Base-by-base conservation (phyloP, 1,140 invertebrate species). In the Harpegnathos saltator region DNA sequence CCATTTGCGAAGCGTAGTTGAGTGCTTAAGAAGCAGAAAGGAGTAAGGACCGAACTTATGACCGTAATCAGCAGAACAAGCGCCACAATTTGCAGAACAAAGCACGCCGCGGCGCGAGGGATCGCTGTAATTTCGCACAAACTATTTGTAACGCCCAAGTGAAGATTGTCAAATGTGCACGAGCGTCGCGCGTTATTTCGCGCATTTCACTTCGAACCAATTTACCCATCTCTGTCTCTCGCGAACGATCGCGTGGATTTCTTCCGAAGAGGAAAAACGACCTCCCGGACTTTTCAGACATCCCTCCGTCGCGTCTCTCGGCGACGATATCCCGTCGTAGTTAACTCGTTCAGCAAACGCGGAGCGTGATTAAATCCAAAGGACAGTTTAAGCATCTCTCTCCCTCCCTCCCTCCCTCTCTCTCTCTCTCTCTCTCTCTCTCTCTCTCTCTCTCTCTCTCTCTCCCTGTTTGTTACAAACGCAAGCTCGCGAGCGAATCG, bases 321-420 rank as follows among this genome's bases (percentile, higher is more conserved):
- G 0, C 15, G 12, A 11, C 33, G 52, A 14, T 69, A 44, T 59
- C 15, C 5, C 19, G 24, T n/a, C 24, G 15, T 52, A 5, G 2
- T 1, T 19, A 38, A 33, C 7, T 56, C 17, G 33, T 56, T 58
- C n/a, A 15, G 44, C 24, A 44, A 68, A 26, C 54, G 11, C 26
- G 22, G n/a, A n/a, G 3, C 11, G 63, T 17, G 22, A n/a, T 80
- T 78, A 80, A 44, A 80, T 71, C 38, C 33, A 5, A 38, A 59
- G 24, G 22, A 69, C 56, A 80, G 75, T 26, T 71, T 80, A 71
- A 68, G 52, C 63, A 59, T 80, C 50, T 66, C 63, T 44, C 38
- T 33, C 29, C 5, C 29, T 33, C 29, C 5, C 29, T 33, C 29
- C 11, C 38, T 78, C n/a, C n/a, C n/a, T 44, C 38, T 33, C 29